Conservation (phyloP, 2,888 invertebrate species). For the Diaperis boleti region DNA sequence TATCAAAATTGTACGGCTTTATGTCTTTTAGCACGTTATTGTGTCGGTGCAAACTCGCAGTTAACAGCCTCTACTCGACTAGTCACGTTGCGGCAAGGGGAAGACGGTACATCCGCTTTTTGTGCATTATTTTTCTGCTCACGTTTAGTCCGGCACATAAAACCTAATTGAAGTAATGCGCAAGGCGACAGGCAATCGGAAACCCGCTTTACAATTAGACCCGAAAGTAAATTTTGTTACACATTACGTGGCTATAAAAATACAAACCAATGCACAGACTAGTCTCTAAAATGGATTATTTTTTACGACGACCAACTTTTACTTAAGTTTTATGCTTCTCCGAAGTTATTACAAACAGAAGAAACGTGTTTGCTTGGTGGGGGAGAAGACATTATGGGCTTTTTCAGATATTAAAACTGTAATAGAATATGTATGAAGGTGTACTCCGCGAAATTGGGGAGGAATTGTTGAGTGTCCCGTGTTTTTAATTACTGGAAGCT, state of each 20-base stretch:
- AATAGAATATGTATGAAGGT: not conserved
- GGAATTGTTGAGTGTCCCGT: not conserved
- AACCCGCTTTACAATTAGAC: constrained; percentile 48
- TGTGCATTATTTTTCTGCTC: constrained; percentile 49
- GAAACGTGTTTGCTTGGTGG: not conserved
- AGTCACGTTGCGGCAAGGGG: constrained; percentile 36
- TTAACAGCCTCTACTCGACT: constrained; percentile 23
- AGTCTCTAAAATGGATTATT: constrained; percentile 9
- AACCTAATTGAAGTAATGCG: constrained; percentile 59
- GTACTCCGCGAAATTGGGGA: not conserved
- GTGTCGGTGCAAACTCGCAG: not conserved
- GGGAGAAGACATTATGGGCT: not conserved
- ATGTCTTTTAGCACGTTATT: constrained; percentile 34
- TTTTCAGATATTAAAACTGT: not conserved
- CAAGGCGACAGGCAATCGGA: constrained; percentile 56
- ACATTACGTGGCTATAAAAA: constrained; percentile 31
- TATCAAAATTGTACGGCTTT: constrained; percentile 24
- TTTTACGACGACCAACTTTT: constrained; percentile 8
- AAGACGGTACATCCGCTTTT: constrained; percentile 28
- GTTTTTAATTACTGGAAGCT: too few relatives aligned
- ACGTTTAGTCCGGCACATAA: constrained; percentile 56
- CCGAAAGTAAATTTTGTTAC: constrained; percentile 38
- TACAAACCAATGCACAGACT: constrained; percentile 16
- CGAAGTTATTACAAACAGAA: not conserved
- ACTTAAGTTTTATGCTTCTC: constrained; percentile 17